Conservation (phyloP, 2,113 vertebrate genomes). For the Erythrolamprus reginae region DNA sequence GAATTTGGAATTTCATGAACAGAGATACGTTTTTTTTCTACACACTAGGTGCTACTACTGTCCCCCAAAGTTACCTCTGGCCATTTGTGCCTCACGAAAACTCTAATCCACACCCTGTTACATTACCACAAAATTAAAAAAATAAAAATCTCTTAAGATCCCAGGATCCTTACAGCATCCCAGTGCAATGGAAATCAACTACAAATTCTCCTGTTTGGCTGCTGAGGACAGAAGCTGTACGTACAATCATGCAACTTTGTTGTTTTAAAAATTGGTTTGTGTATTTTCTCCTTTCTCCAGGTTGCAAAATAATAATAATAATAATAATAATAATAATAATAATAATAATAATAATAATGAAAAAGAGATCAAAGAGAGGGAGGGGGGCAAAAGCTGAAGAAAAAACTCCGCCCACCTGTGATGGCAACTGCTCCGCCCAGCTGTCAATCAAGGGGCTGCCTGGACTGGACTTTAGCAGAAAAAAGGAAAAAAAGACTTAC, state of each 20-base stretch:
- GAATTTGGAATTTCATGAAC: conserved; percentile 22
- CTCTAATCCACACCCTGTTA: not conserved
- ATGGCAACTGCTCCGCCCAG: conserved; percentile 53
- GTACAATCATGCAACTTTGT: conserved; percentile 47
- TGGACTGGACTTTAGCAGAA: conserved; percentile 68
- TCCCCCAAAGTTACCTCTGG: conserved; percentile 14
- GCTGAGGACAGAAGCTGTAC: conserved; percentile 55
- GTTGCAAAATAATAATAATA: conserved; percentile 17
- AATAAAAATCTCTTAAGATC: not conserved
- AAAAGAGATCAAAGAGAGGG: not conserved
- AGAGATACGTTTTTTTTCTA: not conserved
- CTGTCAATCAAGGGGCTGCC: conserved; percentile 59
- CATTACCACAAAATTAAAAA: not conserved
- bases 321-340: too few relatives aligned
- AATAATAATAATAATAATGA: not conserved
- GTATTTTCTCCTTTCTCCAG: conserved; percentile 4
- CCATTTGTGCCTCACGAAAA: not conserved
- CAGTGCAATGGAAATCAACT: not conserved
- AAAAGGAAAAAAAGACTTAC: conserved; percentile 69
- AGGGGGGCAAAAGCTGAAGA: conserved; percentile 49
- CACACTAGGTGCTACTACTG: conserved; percentile 24
- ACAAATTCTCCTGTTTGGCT: conserved; percentile 48
- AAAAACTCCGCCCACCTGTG: conserved; percentile 67
- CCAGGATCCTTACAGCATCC: not conserved
- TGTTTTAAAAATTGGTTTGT: not conserved